phyloP scores from a whole-genome alignment of 2,888 invertebrate genomes.

The Chydorus sphaericus region DNA sequence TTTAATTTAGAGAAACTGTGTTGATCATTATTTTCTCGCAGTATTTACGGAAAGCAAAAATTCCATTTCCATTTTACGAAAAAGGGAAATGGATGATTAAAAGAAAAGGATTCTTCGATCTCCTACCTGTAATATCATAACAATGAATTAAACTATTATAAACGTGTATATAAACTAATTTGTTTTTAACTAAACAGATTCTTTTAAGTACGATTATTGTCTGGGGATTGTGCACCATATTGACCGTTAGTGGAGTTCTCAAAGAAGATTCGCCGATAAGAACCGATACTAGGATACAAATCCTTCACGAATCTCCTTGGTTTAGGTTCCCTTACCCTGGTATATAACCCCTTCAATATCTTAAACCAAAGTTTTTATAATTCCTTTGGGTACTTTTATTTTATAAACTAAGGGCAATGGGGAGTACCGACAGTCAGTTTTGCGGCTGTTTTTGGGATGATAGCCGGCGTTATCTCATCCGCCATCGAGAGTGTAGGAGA shows the following conservation, averaged over 20 bases:
- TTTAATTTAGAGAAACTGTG: conserved; percentile 53
- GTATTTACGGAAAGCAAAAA: conserved; percentile 47
- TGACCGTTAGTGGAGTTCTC: conserved; percentile 49
- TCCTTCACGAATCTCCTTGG: conserved; percentile 60
- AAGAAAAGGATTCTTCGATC: conserved; percentile 56
- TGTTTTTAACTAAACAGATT: conserved; percentile 36
- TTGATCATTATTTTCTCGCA: conserved; percentile 66
- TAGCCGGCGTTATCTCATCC: conserved; percentile 26
- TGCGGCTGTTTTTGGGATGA: conserved; percentile 26
- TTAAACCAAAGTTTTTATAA: no score
- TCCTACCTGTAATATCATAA: conserved; percentile 49
- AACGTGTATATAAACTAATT: not conserved
- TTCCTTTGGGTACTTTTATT: no score
- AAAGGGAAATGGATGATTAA: conserved; percentile 32
- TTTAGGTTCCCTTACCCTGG: conserved; percentile 66
- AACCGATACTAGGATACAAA: conserved; percentile 52
- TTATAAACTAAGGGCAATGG: conserved; percentile 30
- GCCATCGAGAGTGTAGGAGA: conserved; percentile 33
- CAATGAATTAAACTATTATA: not conserved
- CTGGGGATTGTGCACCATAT: conserved; percentile 56
- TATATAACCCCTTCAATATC: no score
- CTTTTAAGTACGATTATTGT: conserved; percentile 56
- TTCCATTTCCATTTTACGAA: conserved; percentile 37
- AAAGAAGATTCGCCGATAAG: conserved; percentile 50
- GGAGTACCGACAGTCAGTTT: conserved; percentile 26